Evolutionary conservation across 2,113 vertebrate species (phyloP), one percentile per base, ranked within the genome.

Genomic region (Hiodon tergisus): DNA sequence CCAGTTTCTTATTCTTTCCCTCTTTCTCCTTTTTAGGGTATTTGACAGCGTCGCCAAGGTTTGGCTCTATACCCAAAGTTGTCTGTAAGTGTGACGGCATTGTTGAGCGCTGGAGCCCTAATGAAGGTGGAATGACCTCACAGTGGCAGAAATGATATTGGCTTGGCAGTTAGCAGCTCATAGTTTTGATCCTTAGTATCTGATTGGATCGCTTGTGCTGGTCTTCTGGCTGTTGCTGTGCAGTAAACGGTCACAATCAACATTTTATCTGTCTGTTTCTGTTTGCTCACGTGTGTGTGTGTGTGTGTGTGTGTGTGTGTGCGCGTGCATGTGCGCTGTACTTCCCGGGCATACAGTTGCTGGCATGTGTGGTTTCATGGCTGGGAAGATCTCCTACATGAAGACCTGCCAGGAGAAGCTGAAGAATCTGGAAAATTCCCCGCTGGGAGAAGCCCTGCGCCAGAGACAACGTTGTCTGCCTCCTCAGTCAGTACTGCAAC

Each of bases 381-480:
- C 81, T 62, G 97, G 96, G 74, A 97, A 96, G 81, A 80, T 98
- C 78, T 96, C 95, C 0, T 98, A 98, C 67, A 88, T 94, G 87
- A 93, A 89, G 75, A 85, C 84, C 3, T 98, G 95, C 82, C 89
- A 91, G 54, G 94, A 95, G 84, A 98, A 97, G 85, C 94, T 98
- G 81, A 92, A 89, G 85, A 92, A 82, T 70, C 85, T 97, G 67
- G 92, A 96, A 79, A 94, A 95, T 86, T 98, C 95, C 0, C 94
- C 93, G 14, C 85, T 97, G 71, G 95, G 92, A 88, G 93, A 95
- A 65, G 89, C 87, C 65, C 80, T 98, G 0, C 92, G 93, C 72
- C 89, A 92, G 83, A 85, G 79, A 46, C 88, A 83, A 70, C 81
- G 81, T 9, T 6, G 72, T 11, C 76, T 80, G 48, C 74, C 85